Base-by-base conservation (phyloP, 2,797 vertebrate species). In the Chiroxiphia lanceolata region DNA sequence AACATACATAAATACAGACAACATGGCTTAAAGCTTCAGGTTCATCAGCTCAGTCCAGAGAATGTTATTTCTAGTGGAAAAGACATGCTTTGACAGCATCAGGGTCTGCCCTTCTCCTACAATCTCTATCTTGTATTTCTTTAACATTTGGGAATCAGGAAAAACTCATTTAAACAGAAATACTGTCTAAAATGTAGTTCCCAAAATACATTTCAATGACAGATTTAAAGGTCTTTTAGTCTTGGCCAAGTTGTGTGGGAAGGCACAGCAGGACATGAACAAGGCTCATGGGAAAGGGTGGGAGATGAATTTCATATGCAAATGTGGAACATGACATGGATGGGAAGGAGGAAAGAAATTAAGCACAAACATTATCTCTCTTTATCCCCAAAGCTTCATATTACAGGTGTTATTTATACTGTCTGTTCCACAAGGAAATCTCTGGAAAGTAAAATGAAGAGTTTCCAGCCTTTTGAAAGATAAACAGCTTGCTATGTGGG, bases 221-320 rank as follows among this genome's bases (percentile, higher is more conserved):
- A 84, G 53, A 70, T 64, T 90, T 83, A 90, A 95, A 90, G 65
- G 76, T 40, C 74, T 68, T 84, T 68, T 64, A 81, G 26, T 64
- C 88, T 64, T 3, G 11, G 69, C 82, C 77, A 93, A 87, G 89
- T 50, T 92, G 81, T 77, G 94, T 84, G 74, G 93, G 83, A 92
- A 42, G 38, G 76, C 57, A 76, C 85, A 89, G 78, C 57, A 92
- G 84, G 91, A 90, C 83, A 78, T 38, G 61, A 70, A 63, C 61
- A 75, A 75, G 65, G 74, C 91, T 89, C 89, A 77, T 60, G 77
- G 91, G 81, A 90, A 92, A 78, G 81, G 74, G 80, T 44, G 53
- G 70, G 78, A 78, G 67, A 90, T 68, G 12, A 90, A 88, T 68
- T 92, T 87, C 45, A 21, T 70, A 87, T 82, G 81, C 51, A 93